Base-by-base conservation (phyloP, 2,888 invertebrate species). In the Tanytarsus gracilentus region DNA sequence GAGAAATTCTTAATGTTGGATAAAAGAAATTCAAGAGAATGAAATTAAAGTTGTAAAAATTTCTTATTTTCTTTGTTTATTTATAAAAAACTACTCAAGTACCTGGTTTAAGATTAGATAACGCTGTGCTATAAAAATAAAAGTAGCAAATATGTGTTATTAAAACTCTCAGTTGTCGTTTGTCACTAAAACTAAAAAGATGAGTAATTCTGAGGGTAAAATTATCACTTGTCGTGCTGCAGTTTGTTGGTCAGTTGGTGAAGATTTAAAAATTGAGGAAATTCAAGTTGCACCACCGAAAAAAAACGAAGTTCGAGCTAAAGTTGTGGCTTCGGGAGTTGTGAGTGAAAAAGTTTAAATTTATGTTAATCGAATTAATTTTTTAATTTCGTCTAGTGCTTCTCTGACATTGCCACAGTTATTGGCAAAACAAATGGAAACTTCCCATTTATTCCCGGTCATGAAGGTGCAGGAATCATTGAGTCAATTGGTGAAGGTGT, bases 401-500 rank as follows among this genome's bases (percentile, higher is more conserved):
- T 18, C 18, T 44, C 44, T 1, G 44, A 44, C 11, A 44, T 44
- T 18, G 16, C 44, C 11, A 11, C 18, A 1, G 23, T 44, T 29
- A 83, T 84, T 63, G 96, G 96, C 2, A 18, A 21, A 23, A 73
- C 91, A 90, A 6, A 75, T 82, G 16, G 92, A 92, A 68, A 95
- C 95, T 2, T 86, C 87, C 7, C 76, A 96, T 64, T 77, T 96
- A 56, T 95, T 21, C 23, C 9, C 2, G 44, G 95, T 0, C 96
- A 96, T 68, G 96, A 96, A 75, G 95, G 94, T 26, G 84, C 83
- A 60, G 94, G 94, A 33, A 80, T 94, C 65, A 93, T 95, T 25
- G 94, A 94, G 73, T 92, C 91, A 71, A 79, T 95, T 53, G 94
- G 94, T 2, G 85, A 86, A 68, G 89, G 87, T 11, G 93, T 94